Evolutionary conservation across 2,113 vertebrate species (phyloP), one percentile per base, ranked within the genome.

Genomic region (Tympanuchus pallidicinctus): DNA sequence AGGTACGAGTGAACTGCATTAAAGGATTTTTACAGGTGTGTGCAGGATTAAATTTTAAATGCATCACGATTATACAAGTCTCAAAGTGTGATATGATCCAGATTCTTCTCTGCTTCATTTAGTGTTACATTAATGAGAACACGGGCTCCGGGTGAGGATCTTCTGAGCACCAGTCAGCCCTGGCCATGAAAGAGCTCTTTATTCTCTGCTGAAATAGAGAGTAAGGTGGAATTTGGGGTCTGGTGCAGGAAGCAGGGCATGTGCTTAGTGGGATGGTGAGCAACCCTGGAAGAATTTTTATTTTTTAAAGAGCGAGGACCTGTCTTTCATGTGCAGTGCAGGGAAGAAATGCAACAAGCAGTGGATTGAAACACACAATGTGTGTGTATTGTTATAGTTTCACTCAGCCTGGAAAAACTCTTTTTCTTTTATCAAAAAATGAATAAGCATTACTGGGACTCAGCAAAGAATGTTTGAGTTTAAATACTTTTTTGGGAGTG

Each of bases 1-100:
- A 48, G 71, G 45, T 61, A 54, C 1, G 25, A 36, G 38, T 34
- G 80, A 82, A 38, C 36, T 42, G 32, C 76, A 65, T 70, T n/a
- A 54, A 88, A 91, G 84, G 48, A 48, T 70, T 90, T 94, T 52
- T 57, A 78, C 19, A 79, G 80, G 80, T 52, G 67, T 27, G 56
- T 1, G 4, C 38, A 50, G 82, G 48, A 65, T 83, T 83, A 76
- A 60, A 89, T 67, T 81, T 93, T 86, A 84, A 86, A 67, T 40
- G 71, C 36, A 67, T 84, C 30, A 28, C 14, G 48, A 73, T 77
- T 82, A 71, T 4, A 1, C 77, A 63, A 80, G n/a, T 20, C 57
- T 92, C 65, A 89, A 90, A 95, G 56, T n/a, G 61, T 70, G 77
- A 72, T 85, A 93, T 27, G 59, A 75, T 95, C 77, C 71, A 86